Base-by-base conservation (phyloP, 2,113 vertebrate genomes). In the Clinocottus analis region DNA sequence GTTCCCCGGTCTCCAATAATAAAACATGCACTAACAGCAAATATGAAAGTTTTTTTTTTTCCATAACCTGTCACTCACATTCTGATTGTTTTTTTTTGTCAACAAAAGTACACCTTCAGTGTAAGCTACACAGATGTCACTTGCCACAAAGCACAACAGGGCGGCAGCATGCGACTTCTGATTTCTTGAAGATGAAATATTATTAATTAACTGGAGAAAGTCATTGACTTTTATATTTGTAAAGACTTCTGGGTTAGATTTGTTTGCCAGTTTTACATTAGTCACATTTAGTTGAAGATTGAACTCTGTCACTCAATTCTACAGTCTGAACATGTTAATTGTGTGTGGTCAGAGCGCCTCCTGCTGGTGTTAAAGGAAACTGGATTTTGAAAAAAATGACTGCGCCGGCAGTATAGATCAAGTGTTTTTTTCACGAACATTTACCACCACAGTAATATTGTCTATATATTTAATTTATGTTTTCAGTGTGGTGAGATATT, bases 321-420 rank as follows among this genome's bases (percentile, higher is more conserved):
- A 60, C 62, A 59, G 25, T 29, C 53, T 47, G 6, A 60, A 13
- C 49, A 37, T 11, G 21, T 76, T 53, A 43, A 2, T 33, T 79
- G 14, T 59, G 74, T 84, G 85, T 58, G 79, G 74, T 75, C 75
- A 80, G 73, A 90, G 74, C 47, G 85, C 89, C 89, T 47, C 88
- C 93, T 91, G 84, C 88, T 94, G 92, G 80, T 63, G 27, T 12
- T 6, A 63, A 45, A 33, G 27, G 45, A 51, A 74, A 88, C 59
- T 75, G 58, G 11, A 4, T 5, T 55, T 9, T 19, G 8, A 5
- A 5, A 67, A 49, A 63, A 21, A 16, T 27, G 8, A 41, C 13
- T 4, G 19, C 2, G 7, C 4, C 21, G n/a, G n/a, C 53, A 47
- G 5, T 23, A 19, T 31, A 59, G 21, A 59, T 51, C 1, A 70